phyloP scores from a whole-genome alignment of 1,140 invertebrate genomes.

The Drosophila lacteicornis region DNA sequence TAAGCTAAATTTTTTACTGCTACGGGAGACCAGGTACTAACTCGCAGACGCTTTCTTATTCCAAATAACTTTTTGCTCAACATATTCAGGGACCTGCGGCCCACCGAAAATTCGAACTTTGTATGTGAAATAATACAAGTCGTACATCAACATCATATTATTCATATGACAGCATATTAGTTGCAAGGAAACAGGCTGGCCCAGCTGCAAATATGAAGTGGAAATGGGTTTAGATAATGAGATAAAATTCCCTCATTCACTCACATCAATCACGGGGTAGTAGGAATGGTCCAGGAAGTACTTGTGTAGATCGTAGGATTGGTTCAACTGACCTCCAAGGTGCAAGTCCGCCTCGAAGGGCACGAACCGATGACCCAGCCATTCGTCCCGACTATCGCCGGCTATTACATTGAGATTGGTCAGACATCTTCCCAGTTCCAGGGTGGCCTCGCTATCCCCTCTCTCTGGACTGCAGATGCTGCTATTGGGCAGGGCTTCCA shows the following conservation, averaged over 20 bases:
- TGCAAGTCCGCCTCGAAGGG: conserved; percentile 49
- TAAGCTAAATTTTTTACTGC: no score
- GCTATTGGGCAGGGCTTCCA: conserved; percentile 46
- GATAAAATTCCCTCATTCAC: background rate
- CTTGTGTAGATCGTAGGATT: conserved; percentile 33
- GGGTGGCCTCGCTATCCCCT: conserved; percentile 7
- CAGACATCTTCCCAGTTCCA: conserved; percentile 60
- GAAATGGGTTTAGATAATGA: background rate
- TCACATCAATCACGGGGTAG: conserved; percentile 55
- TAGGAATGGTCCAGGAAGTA: conserved; percentile 45
- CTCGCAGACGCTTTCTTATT: background rate
- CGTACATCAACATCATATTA: conserved; percentile 25
- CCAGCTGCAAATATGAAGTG: conserved; percentile 14
- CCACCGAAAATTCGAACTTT: conserved; percentile 53
- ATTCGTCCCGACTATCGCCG: conserved; percentile 64
- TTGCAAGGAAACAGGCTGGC: conserved; percentile 34
- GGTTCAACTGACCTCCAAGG: conserved; percentile 30
- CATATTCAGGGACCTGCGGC: background rate
- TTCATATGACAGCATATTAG: conserved; percentile 37
- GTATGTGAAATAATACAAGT: conserved; percentile 54
- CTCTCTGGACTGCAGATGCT: conserved; percentile 34
- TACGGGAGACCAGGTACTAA: background rate
- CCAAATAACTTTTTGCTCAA: background rate
- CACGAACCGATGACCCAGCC: conserved; percentile 53
- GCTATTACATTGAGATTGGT: conserved; percentile 55